Conservation (phyloP, 2,113 vertebrate species). For the Mobula hypostoma region DNA sequence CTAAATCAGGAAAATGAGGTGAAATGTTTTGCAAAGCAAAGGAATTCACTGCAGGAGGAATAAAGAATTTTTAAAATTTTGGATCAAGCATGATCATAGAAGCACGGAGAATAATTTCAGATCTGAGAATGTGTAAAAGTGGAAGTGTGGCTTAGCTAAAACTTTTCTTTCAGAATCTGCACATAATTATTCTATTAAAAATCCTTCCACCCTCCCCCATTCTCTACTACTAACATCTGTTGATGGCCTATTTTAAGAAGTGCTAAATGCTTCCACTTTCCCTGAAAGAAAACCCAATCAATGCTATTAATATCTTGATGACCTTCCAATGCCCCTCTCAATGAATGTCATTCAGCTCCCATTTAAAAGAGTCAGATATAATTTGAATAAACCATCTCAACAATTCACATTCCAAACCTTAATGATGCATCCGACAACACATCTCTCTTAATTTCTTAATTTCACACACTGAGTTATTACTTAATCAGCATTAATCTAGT, state of each 20-base stretch:
- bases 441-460: neutral
- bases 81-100: neutral
- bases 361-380: neutral
- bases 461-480: too few species aligned
- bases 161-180: neutral
- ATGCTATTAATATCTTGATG: neutral
- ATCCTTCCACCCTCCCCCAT: neutral
- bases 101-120: neutral
- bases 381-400: neutral
- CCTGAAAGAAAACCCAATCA: constrained; percentile 7
- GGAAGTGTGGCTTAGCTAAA: neutral
- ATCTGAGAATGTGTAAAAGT: neutral
- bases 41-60: neutral
- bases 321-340: neutral
- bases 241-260: neutral
- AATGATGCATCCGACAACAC: neutral
- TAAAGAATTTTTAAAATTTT: neutral
- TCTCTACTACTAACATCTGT: neutral
- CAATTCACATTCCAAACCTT: neutral
- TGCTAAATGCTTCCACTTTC: neutral
- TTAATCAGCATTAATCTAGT: too few species aligned
- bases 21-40: neutral
- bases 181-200: neutral
- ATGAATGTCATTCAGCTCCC: neutral
- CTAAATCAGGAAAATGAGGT: neutral